Evolutionary conservation across 2,888 invertebrate species (phyloP).

Genomic region (Trachelus tabidus): DNA sequence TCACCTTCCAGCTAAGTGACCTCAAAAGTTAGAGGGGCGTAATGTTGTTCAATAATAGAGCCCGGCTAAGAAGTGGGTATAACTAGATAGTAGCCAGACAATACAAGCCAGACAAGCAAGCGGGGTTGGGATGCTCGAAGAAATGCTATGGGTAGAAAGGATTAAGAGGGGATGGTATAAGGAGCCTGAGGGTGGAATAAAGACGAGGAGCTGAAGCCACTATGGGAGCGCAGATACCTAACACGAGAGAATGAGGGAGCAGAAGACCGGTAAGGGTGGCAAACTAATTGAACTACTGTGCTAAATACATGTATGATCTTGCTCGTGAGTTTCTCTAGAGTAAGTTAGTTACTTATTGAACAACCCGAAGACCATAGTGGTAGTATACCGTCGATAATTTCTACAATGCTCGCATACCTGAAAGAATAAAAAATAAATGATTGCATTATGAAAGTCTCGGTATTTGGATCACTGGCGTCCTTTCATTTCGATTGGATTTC

Average conservation of each 20-base stretch:
- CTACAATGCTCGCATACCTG: slow-evolving; percentile 11
- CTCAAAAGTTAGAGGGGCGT: slow-evolving; percentile 19
- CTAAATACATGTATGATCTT: slow-evolving; percentile 23
- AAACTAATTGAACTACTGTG: slow-evolving; percentile 33
- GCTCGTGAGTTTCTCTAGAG: slow-evolving; percentile 22
- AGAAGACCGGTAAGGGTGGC: slow-evolving; percentile 10
- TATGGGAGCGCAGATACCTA: slow-evolving; percentile 2
- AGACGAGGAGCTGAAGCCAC: slow-evolving; percentile 20
- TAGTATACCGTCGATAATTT: slow-evolving; percentile 29
- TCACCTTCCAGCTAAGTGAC: slow-evolving; percentile 33
- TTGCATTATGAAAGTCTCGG: not conserved
- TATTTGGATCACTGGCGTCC: not conserved
- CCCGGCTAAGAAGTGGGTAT: not conserved
- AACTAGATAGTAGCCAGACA: not conserved
- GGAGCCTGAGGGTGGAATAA: slow-evolving; percentile 13
- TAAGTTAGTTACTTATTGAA: slow-evolving; percentile 33
- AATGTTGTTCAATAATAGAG: slow-evolving; percentile 39
- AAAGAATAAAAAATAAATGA: not conserved
- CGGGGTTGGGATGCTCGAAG: slow-evolving; percentile 5
- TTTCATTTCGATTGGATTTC: not conserved
- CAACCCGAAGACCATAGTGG: slow-evolving; percentile 16
- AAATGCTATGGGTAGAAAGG: slow-evolving; percentile 14
- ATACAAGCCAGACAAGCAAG: not conserved
- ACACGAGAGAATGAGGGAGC: slow-evolving; percentile 8
- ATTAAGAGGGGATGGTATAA: slow-evolving; percentile 24